These are phyloP conservation scores for Cyanistes caeruleus DNA, from an alignment of 2,113 vertebrate genomes.

Conservation along the genomic window DNA sequence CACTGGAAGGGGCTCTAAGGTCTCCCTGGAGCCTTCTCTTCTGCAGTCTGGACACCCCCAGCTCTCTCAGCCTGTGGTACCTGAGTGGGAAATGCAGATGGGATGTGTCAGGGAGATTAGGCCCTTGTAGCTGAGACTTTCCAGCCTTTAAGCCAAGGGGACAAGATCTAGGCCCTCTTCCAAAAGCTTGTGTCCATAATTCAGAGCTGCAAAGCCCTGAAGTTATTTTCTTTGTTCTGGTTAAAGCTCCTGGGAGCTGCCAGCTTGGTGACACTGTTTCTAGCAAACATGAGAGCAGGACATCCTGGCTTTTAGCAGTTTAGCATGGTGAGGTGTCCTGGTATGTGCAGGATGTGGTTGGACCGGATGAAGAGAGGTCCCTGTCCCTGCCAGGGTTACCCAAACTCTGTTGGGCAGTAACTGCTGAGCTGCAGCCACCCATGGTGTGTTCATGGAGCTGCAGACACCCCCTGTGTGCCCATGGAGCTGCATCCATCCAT, in stretches of 20 bases:
- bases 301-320: background rate
- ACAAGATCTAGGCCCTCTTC: background rate
- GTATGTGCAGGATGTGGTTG: background rate
- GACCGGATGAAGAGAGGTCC: background rate
- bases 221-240: background rate
- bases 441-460: background rate
- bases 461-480: background rate
- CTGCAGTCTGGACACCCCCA: background rate
- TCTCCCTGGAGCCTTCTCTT: background rate
- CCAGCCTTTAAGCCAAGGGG: background rate
- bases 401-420: background rate
- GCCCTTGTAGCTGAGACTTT: background rate
- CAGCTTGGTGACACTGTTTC: background rate
- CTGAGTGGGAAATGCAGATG: background rate
- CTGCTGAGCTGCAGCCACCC: background rate
- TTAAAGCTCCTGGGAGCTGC: background rate
- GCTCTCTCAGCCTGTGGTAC: background rate
- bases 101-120: background rate
- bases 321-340: rapidly evolving
- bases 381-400: too few species aligned
- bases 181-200: background rate
- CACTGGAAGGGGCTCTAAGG: background rate
- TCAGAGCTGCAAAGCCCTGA: background rate
- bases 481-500: too few species aligned
- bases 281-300: background rate